Base-by-base conservation (phyloP, 2,888 invertebrate genomes). In the Adineta ricciae region DNA sequence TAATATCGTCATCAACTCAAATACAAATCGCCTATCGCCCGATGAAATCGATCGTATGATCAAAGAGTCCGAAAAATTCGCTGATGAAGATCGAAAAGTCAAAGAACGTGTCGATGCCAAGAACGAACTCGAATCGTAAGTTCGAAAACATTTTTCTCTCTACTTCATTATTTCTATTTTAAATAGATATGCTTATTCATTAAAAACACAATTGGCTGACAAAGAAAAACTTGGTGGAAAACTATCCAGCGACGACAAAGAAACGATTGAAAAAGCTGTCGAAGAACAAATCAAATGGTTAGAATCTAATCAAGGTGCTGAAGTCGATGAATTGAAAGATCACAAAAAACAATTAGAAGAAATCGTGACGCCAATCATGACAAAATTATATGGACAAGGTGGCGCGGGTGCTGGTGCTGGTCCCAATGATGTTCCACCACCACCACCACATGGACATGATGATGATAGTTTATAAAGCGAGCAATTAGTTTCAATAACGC, bases 31-130 rank as follows among this genome's bases (percentile, higher is more conserved):
- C 87, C 91, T 99, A 87, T 96, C 96, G 24, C 97, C 97, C 8
- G 98, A 99, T 88, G 98, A 99, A 89, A 99, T 99, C 88, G 97
- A 99, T 90, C 93, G 96, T 87, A 99, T 99, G 99, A 97, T 99
- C 91, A 95, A 95, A 87, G 98, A 99, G 90, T 97, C 98, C 0
- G 99, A 99, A 92, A 96, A 95, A 91, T 99, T 97, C 91, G 96
- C 97, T 32, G 98, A 98, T 89, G 98, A 99, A 88, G 99, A 99
- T 91, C 97, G 97, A 92, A 96, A 96, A 91, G 92, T 96, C 2
- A 90, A 90, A 87, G 90, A 97, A 91, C 93, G 94, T 84, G 96
- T 98, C 5, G 98, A 98, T 90, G 94, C 97, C 5, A 94, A 96
- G 87, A 98, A 98, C 90, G 98, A 98, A 90, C 93, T 99, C 85